Evolutionary conservation across 2,113 vertebrate species (phyloP).

Genomic region (Dasyprocta punctata): DNA sequence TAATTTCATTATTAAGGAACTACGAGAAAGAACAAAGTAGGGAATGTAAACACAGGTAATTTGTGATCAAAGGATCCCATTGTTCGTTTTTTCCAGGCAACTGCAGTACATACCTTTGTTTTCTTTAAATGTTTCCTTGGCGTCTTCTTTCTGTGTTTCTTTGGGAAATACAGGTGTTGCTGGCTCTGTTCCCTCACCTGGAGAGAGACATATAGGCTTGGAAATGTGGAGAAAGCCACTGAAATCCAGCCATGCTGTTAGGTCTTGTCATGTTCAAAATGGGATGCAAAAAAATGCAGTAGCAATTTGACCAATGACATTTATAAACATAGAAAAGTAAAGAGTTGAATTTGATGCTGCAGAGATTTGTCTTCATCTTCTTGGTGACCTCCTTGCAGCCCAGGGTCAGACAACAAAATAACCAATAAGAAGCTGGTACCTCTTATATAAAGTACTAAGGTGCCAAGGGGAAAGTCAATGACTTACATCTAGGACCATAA

Average conservation of each 20-base stretch:
- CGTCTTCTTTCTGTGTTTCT: constrained; percentile 81
- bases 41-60: not conserved
- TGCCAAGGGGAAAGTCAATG: not conserved
- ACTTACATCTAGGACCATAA: not conserved
- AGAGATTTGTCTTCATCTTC: not conserved
- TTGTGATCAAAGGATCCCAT: not conserved
- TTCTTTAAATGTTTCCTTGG: constrained; percentile 85
- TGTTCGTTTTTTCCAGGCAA: not conserved
- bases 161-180: constrained; percentile 79
- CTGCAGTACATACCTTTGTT: constrained; percentile 85
- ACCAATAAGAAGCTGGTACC: not conserved
- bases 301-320: not conserved
- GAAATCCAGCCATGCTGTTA: not conserved
- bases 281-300: not conserved
- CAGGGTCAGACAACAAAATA: not conserved
- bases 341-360: not conserved
- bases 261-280: not conserved
- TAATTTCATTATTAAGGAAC: not conserved
- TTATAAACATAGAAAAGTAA: constrained; percentile 38
- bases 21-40: not conserved
- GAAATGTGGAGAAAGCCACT: constrained; percentile 11
- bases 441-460: not conserved
- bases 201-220: constrained; percentile 45
- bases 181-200: constrained; percentile 80
- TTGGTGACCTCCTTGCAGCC: constrained; percentile 23